A percentile compares a stretch with the other conserved stretches of the same genome.
Evolutionary conservation across 2,113 vertebrate genomes (phyloP).

Genomic region (Xenotilapia leptura): DNA sequence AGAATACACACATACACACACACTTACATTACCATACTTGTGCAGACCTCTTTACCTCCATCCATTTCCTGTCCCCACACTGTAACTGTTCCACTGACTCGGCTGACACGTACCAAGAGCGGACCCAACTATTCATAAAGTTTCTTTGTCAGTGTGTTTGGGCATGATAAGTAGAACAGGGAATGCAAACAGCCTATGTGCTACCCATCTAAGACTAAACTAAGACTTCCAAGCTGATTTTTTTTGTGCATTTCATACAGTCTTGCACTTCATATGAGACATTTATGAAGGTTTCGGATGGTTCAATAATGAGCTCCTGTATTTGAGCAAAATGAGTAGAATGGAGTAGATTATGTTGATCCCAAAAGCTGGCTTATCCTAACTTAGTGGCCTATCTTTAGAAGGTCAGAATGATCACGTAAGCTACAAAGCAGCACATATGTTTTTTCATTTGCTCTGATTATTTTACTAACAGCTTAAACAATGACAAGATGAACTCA

Average conservation of each 20-base stretch:
- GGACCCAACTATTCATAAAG: not conserved
- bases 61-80: not conserved
- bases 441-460: not conserved
- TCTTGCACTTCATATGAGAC: not conserved
- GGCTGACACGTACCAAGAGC: not conserved
- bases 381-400: not conserved
- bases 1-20: not conserved
- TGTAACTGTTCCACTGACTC: not conserved
- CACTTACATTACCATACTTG: not conserved
- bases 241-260: not conserved
- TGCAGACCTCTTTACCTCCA: not conserved
- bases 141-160: not conserved
- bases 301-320: not conserved
- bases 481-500: not conserved
- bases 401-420: not conserved
- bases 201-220: slow-evolving; percentile 14
- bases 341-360: not conserved
- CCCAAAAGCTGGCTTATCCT: not conserved
- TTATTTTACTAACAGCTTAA: not conserved
- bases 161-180: not conserved
- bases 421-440: not conserved
- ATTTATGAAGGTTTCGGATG: not conserved
- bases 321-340: not conserved
- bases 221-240: slow-evolving; percentile 39
- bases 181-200: not conserved